A percentile compares a stretch with the other conserved stretches of the same genome.
Conservation (phyloP, 1,140 invertebrate genomes). For the Neodiprion virginianus region DNA sequence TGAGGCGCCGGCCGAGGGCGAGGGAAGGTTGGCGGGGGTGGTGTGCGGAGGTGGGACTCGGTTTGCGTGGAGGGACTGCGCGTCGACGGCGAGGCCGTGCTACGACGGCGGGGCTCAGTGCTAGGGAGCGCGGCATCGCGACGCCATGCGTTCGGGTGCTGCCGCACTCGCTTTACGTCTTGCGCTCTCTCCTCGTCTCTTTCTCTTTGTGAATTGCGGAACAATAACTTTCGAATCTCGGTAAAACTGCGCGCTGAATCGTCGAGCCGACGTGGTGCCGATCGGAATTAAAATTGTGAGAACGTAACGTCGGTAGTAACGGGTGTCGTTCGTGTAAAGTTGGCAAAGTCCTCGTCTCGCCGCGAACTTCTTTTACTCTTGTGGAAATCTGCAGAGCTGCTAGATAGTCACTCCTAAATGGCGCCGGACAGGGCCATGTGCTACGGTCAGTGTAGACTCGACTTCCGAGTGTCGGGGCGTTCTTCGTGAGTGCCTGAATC, state of each 20-base stretch:
- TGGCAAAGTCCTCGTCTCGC: not conserved
- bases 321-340: not conserved
- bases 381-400: not conserved
- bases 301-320: not conserved
- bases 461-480: not conserved
- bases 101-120: slow-evolving; percentile 49
- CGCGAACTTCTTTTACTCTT: no score
- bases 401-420: slow-evolving; percentile 25
- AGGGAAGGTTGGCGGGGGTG: slow-evolving; percentile 20
- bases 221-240: not conserved
- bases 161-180: slow-evolving; percentile 42
- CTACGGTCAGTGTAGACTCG: not conserved
- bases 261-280: not conserved
- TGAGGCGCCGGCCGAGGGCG: slow-evolving; percentile 30
- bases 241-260: not conserved
- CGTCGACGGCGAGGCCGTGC: slow-evolving; percentile 51
- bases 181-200: slow-evolving; percentile 28
- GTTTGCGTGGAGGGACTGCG: slow-evolving; percentile 58
- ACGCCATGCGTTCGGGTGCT: slow-evolving; percentile 53
- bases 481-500: not conserved
- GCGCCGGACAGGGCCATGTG: slow-evolving; percentile 52
- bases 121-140: slow-evolving; percentile 55
- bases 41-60: slow-evolving; percentile 26
- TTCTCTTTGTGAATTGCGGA: not conserved
- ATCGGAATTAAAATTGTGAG: not conserved